Conservation (phyloP, 1,140 invertebrate genomes). For the Choristoneura fumiferana region DNA sequence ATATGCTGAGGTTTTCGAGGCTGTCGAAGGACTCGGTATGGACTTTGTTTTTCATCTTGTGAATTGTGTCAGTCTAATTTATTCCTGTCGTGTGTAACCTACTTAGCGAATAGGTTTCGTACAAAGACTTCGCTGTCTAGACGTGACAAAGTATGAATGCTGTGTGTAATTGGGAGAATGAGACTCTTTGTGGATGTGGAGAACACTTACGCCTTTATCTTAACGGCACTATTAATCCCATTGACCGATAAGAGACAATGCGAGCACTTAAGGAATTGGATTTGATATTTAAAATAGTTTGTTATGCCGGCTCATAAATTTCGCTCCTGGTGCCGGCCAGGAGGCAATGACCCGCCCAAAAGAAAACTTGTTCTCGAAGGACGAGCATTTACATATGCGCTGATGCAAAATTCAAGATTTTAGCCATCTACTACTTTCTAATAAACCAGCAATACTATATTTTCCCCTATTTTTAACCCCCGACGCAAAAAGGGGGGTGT, state of each 20-base stretch:
- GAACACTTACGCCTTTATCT: background rate
- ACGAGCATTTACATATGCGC: slow-evolving; percentile 14
- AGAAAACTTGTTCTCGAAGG: slow-evolving; percentile 58
- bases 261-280: background rate
- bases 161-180: slow-evolving; percentile 1
- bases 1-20: slow-evolving; percentile 66
- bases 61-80: background rate
- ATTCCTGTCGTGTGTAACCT: slow-evolving; percentile 4
- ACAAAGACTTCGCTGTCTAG: background rate
- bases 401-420: background rate
- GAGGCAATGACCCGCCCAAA: slow-evolving; percentile 60
- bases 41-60: slow-evolving; percentile 13
- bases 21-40: slow-evolving; percentile 61
- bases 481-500: no score
- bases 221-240: background rate
- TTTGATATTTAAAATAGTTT: slow-evolving; percentile 16
- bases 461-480: no score
- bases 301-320: slow-evolving; percentile 2
- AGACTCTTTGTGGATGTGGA: background rate
- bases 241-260: slow-evolving; percentile 5
- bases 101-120: slow-evolving; percentile 4
- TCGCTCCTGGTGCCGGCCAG: background rate
- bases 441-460: no score
- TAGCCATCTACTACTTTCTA: background rate
- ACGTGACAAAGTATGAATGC: background rate